phyloP scores from a whole-genome alignment of 2,113 vertebrate species.

The Peromyscus maniculatus region DNA sequence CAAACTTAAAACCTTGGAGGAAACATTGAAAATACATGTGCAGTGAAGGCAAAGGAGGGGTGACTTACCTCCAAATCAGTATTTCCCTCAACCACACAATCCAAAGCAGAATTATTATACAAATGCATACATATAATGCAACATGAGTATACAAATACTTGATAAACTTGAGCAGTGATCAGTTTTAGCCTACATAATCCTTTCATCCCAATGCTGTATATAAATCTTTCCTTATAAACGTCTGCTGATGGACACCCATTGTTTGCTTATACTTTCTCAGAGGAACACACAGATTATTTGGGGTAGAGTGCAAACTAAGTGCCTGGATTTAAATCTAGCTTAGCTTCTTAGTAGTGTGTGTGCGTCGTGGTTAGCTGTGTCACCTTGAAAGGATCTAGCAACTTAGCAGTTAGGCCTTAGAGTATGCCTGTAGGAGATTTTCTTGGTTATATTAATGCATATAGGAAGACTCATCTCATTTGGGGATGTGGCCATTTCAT shows the following conservation, averaged over 20 bases:
- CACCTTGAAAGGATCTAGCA: not conserved
- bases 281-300: not conserved
- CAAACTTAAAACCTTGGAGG: not conserved
- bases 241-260: fast-evolving
- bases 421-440: not conserved
- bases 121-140: not conserved
- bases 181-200: not conserved
- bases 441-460: not conserved
- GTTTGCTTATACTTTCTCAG: not conserved
- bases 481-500: not conserved
- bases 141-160: not conserved
- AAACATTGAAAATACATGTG: not conserved
- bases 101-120: not conserved
- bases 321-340: not conserved
- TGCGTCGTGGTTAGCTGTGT: too few relatives aligned
- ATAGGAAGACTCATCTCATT: not conserved
- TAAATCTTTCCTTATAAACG: not conserved
- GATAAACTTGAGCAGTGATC: not conserved
- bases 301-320: not conserved
- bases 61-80: fast-evolving
- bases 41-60: not conserved
- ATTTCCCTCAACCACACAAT: not conserved
- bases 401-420: not conserved
- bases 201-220: not conserved
- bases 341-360: not conserved